Conservation (phyloP, 2,797 vertebrate species). For the Xenops minutus region DNA sequence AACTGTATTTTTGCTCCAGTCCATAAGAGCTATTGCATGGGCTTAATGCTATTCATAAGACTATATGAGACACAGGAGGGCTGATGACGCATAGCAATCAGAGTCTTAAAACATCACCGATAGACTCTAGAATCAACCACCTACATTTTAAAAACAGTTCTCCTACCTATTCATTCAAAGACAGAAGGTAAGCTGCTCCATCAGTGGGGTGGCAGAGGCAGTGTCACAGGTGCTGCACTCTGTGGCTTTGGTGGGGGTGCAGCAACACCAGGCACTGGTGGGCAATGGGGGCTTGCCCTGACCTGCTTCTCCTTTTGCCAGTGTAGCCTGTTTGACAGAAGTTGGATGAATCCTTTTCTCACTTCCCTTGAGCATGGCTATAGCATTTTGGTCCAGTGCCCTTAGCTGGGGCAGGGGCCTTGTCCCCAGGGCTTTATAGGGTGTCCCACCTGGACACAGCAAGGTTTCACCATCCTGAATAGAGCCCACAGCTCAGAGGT, state of each 20-base stretch:
- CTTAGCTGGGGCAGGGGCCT: neutral
- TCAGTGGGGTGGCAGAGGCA: neutral
- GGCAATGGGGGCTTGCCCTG: neutral
- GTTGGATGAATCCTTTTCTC: neutral
- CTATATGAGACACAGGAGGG: neutral
- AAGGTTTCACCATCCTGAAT: neutral
- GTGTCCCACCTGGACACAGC: accelerated
- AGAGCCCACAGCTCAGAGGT: accelerated
- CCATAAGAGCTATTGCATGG: neutral
- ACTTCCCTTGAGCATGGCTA: neutral
- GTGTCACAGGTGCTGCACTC: accelerated
- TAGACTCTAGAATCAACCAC: neutral
- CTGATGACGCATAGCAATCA: neutral
- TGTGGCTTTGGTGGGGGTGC: accelerated
- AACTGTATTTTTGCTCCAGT: neutral
- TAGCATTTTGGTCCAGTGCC: neutral
- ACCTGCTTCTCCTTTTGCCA: neutral
- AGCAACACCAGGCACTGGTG: neutral
- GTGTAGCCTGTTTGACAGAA: accelerated
- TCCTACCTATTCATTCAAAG: neutral
- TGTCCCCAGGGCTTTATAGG: neutral
- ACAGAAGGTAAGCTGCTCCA: neutral
- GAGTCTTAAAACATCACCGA: neutral
- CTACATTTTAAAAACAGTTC: neutral
- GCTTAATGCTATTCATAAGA: neutral